Evolutionary conservation across 2,888 invertebrate genomes (phyloP).

Genomic region (Beris chalybata): DNA sequence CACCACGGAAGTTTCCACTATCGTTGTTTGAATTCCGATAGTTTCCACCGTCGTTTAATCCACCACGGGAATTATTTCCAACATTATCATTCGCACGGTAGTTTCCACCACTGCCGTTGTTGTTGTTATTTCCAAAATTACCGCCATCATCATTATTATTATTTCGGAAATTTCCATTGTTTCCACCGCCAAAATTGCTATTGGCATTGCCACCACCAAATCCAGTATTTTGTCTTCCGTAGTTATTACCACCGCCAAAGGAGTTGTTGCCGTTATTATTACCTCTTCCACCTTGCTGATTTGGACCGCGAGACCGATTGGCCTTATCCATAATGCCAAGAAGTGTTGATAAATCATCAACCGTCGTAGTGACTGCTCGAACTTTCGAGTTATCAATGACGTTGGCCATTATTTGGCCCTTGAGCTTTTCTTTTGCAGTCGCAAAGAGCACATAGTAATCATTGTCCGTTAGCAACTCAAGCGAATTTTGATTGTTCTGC

Average conservation of each 20-base stretch:
- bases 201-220: not conserved
- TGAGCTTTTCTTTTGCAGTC: slow-evolving; percentile 38
- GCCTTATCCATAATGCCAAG: slow-evolving; percentile 16
- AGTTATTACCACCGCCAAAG: slow-evolving; percentile 12
- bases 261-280: slow-evolving; percentile 8
- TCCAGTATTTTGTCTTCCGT: slow-evolving; percentile 8
- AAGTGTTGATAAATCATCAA: slow-evolving; percentile 31
- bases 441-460: slow-evolving; percentile 37
- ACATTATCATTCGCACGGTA: slow-evolving; percentile 7
- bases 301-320: no score
- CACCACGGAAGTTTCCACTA: not conserved
- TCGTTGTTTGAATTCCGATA: not conserved
- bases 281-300: not conserved
- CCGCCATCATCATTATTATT: slow-evolving; percentile 1
- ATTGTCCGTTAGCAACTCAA: slow-evolving; percentile 36
- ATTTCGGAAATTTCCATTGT: slow-evolving; percentile 16
- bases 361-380: slow-evolving; percentile 32
- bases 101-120: slow-evolving; percentile 1
- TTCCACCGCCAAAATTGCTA: not conserved
- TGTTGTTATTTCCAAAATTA: slow-evolving; percentile 17
- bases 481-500: slow-evolving; percentile 36
- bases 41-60: not conserved
- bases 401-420: slow-evolving; percentile 32
- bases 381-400: slow-evolving; percentile 31
- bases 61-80: slow-evolving; percentile 3